Percentiles rank a stretch among this genome's conserved stretches.
These are phyloP conservation scores for Spea bombifrons DNA, from an alignment of 2,113 vertebrate genomes.

Conservation along the genomic window DNA sequence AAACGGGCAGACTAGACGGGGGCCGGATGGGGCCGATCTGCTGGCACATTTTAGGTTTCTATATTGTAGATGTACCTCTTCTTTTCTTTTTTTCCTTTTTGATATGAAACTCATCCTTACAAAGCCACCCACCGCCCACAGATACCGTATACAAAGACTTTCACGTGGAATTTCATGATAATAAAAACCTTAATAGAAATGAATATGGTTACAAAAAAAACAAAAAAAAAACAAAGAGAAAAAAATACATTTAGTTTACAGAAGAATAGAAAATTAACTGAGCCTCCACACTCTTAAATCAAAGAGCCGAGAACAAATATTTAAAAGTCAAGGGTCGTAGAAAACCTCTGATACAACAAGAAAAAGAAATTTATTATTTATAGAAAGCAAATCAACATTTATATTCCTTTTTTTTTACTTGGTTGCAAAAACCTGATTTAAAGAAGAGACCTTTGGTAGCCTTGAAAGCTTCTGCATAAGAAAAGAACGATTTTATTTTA, in stretches of 20 bases:
- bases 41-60: too few species aligned
- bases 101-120: too few species aligned
- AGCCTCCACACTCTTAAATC: not conserved
- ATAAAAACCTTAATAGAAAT: too few species aligned
- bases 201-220: too few species aligned
- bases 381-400: conserved; percentile 18
- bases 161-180: too few species aligned
- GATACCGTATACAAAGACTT: too few species aligned
- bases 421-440: conserved; percentile 4
- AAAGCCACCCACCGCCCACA: too few species aligned
- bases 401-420: not conserved
- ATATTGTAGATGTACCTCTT: too few species aligned
- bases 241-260: not conserved
- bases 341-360: conserved; percentile 20
- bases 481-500: not conserved
- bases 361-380: not conserved
- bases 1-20: too few species aligned
- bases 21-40: too few species aligned
- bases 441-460: conserved; percentile 19
- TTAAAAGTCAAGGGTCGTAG: conserved; percentile 12
- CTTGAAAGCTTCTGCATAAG: conserved; percentile 26
- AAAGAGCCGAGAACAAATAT: conserved; percentile 7
- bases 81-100: too few species aligned
- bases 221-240: too few species aligned
- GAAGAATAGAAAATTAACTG: conserved; percentile 11